Evolutionary conservation across 30 jellyfish, hydroid and myxozoan species (phyloP), one percentile per base, ranked within the genome.

Genomic region (Aurelia coerulea): DNA sequence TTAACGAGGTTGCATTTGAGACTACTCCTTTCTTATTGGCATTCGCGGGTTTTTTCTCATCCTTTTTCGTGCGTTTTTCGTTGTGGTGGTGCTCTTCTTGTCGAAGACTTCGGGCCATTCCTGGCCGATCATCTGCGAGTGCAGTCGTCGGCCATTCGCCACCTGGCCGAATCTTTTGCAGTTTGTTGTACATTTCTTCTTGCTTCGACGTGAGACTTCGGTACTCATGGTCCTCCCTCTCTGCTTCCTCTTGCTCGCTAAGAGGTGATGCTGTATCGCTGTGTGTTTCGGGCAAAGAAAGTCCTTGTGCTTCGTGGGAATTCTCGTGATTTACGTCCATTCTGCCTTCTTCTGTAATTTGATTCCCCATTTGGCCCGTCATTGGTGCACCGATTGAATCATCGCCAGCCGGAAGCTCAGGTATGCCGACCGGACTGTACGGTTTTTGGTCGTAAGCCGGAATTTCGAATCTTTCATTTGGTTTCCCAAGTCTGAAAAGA

Each of bases 161-260:
- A 1, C 81, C 68, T 1, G 99, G 99, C 32, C 82, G 75, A 6
- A 84, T 64, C 62, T 80, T 91, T 34, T 85, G 96, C 5, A 88
- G 41, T 65, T 79, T 85, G 32, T 85, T 78, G 81, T 60, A 88
- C 97, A 89, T 94, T 42, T 63, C 90, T 37, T 94, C 96, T 79
- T 94, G 99, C 19, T 68, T 54, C 37, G 74, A 68, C 4, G 97
- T 68, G 16, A 94, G 81, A 46, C 66, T 68, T 62, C 72, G 82
- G 76, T 89, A 94, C 67, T 94, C 99, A 52, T 89, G 67, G 72
- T 94, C 99, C 90, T 94, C 99, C 39, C 85, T 89, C 86, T 12
- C 23, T 5, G 99, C 99, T 54, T 94, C 99, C 56, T 89, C 97
- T 67, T 94, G 97, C 74, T 94, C 99, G 67, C 95, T 83, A 50